Conservation (phyloP, 2,797 vertebrate genomes). For the Masticophis lateralis region DNA sequence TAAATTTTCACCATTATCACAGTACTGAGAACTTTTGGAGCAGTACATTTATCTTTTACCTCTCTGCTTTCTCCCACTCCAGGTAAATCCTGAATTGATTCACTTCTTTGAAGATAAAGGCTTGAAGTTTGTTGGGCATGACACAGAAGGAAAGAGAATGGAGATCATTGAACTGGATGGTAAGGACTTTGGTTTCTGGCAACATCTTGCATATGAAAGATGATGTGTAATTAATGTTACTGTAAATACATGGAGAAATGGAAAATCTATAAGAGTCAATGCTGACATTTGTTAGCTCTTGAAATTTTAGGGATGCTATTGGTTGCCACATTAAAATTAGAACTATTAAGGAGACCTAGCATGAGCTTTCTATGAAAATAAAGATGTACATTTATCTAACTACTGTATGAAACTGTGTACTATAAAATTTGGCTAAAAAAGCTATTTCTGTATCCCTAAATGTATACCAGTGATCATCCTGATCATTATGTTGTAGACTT, state of each 20-base stretch:
- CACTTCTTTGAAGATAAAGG: conserved; percentile 73
- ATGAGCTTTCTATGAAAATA: neutral
- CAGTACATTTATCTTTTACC: neutral
- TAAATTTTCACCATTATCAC: neutral
- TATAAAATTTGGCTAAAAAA: neutral
- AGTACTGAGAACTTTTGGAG: neutral
- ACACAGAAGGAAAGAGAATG: conserved; percentile 74
- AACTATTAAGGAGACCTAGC: neutral
- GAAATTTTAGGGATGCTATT: neutral
- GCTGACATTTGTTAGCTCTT: neutral
- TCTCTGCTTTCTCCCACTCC: conserved; percentile 38
- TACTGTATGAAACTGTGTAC: neutral
- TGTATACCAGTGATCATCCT: neutral
- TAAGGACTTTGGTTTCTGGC: conserved; percentile 55
- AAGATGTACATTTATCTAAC: neutral
- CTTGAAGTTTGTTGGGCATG: conserved; percentile 75
- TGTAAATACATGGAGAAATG: neutral
- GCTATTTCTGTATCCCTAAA: neutral
- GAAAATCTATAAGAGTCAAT: neutral
- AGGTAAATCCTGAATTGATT: conserved; percentile 75
- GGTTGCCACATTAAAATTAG: neutral
- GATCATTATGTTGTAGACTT: neutral
- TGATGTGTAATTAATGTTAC: neutral
- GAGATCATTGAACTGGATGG: conserved; percentile 76
- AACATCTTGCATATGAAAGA: neutral